phyloP scores from a whole-genome alignment of 92 coral and sea anemone species.

The Palythoa grandis region DNA sequence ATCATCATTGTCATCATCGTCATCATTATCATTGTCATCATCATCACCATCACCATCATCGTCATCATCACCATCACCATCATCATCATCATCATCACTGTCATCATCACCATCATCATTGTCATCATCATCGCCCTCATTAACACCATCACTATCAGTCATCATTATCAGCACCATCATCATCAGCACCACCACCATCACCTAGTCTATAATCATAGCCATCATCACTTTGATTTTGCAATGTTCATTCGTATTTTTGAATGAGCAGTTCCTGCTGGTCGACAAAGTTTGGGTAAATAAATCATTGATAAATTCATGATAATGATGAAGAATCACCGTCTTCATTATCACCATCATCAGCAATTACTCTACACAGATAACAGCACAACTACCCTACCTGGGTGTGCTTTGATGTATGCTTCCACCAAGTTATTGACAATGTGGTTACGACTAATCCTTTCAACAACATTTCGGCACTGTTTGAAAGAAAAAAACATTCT shows the following conservation, averaged over 20 bases:
- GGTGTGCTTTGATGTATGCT: slow-evolving; percentile 79
- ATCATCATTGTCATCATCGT: neutral
- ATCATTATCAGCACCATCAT: no score
- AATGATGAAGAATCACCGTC: no score
- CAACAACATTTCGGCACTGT: slow-evolving; percentile 89
- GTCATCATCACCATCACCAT: neutral
- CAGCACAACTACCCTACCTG: slow-evolving; percentile 56
- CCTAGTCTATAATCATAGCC: neutral
- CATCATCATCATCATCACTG: neutral
- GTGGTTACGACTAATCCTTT: slow-evolving; percentile 88
- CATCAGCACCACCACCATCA: neutral
- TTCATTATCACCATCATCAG: neutral
- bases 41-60: neutral
- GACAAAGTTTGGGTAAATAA: no score
- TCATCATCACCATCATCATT: neutral
- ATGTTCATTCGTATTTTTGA: no score
- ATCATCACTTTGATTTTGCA: neutral
- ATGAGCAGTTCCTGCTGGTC: no score
- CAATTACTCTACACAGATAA: neutral
- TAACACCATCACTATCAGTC: neutral
- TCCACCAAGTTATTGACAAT: slow-evolving; percentile 94
- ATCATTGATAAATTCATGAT: no score
- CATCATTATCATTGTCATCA: neutral
- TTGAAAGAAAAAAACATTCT: slow-evolving; percentile 20
- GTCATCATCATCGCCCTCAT: neutral